Evolutionary conservation across 2,797 vertebrate species (phyloP).

Genomic region (Sebastolobus alascanus): DNA sequence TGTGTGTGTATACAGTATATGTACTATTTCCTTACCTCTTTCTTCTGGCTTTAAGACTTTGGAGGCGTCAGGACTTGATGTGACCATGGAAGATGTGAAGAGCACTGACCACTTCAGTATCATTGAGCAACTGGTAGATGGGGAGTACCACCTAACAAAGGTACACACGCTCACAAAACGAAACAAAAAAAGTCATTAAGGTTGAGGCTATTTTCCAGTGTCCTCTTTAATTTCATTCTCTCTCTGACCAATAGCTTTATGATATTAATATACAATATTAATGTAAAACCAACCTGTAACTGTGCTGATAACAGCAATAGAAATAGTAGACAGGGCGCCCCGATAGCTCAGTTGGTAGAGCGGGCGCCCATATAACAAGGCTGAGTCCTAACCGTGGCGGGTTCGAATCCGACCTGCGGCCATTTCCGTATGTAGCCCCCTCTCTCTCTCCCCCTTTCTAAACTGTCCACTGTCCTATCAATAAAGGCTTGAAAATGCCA

Average conservation of each 20-base stretch:
- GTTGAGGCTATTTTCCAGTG: not conserved
- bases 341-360: no score
- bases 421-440: no score
- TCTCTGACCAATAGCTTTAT: not conserved
- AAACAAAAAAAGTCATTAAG: not conserved
- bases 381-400: no score
- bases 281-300: not conserved
- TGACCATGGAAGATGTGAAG: slow-evolving; percentile 81
- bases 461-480: no score
- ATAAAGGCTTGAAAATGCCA: no score
- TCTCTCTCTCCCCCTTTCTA: no score
- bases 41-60: slow-evolving; percentile 62
- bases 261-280: no score
- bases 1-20: not conserved
- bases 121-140: slow-evolving; percentile 83
- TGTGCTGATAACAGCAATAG: not conserved
- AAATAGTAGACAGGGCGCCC: not conserved
- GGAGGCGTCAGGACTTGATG: slow-evolving; percentile 75
- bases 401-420: no score
- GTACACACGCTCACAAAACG: slow-evolving; percentile 55
- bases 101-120: slow-evolving; percentile 86
- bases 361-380: no score
- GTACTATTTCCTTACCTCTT: not conserved
- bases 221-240: not conserved
- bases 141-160: slow-evolving; percentile 84